phyloP scores from a whole-genome alignment of 2,113 vertebrate genomes.

The Tapirus terrestris region DNA sequence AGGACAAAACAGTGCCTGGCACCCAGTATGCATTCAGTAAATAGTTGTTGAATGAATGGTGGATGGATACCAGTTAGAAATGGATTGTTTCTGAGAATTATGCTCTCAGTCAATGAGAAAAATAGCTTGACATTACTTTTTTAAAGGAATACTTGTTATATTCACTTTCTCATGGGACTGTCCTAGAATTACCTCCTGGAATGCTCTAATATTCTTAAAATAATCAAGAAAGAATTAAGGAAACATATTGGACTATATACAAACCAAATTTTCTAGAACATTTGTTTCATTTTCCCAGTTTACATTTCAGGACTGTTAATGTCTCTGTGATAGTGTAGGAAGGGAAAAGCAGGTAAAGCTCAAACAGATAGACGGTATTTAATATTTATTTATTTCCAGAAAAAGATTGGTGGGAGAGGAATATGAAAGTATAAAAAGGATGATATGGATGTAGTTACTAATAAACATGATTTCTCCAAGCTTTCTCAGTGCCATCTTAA shows the following conservation, averaged over 20 bases:
- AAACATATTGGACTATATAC: not conserved
- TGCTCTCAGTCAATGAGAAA: constrained; percentile 6
- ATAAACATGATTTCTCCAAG: not conserved
- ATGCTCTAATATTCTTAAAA: constrained; percentile 7
- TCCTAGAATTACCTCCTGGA: constrained; percentile 16
- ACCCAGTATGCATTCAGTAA: not conserved
- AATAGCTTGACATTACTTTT: not conserved
- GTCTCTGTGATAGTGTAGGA: not conserved
- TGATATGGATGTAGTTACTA: not conserved
- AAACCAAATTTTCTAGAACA: not conserved
- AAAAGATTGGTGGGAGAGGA: constrained; percentile 3
- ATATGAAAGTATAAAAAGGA: not conserved
- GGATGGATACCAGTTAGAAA: not conserved
- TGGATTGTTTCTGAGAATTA: constrained; percentile 42
- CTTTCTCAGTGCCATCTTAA: not conserved
- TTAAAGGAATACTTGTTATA: not conserved
- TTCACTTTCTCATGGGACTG: not conserved
- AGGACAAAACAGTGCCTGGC: not conserved
- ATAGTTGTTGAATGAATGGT: not conserved
- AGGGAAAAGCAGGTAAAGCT: not conserved
- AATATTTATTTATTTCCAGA: not conserved
- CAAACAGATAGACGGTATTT: not conserved
- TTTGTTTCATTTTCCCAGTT: constrained; percentile 50
- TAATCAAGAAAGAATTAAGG: constrained; percentile 33
- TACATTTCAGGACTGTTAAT: not conserved